Evolutionary conservation across 30 jellyfish, hydroid and myxozoan species (phyloP).

Genomic region (Sanderia malayensis): DNA sequence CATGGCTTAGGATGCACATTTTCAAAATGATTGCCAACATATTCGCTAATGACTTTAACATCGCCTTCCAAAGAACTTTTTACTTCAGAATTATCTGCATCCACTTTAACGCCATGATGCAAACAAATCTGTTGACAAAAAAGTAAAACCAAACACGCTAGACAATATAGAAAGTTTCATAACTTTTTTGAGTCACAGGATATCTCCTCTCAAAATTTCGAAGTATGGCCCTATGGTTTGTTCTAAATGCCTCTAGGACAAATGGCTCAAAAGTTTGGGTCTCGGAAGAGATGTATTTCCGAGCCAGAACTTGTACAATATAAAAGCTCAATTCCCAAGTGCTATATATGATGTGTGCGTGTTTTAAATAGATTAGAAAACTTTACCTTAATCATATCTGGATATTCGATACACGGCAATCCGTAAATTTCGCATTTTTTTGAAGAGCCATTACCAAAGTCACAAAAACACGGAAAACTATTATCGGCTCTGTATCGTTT

Average conservation of each 20-base stretch:
- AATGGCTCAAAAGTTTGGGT: no score
- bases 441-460: constrained; percentile 35
- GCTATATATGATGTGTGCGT: no score
- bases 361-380: no score
- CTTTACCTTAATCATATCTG: constrained; percentile 70
- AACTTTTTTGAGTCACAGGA: no score
- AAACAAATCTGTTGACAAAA: constrained; percentile 76
- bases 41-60: constrained; percentile 25
- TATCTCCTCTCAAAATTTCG: no score
- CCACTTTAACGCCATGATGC: constrained; percentile 58
- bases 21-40: constrained; percentile 51
- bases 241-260: no score
- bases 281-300: no score
- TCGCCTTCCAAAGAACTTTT: constrained; percentile 7
- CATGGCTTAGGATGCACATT: constrained; percentile 60
- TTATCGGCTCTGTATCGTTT: constrained; percentile 32
- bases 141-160: no score
- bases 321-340: not conserved
- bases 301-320: not conserved
- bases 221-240: no score
- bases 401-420: constrained; percentile 86
- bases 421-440: constrained; percentile 68
- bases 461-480: constrained; percentile 72
- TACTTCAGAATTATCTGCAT: constrained; percentile 51
- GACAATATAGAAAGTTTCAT: no score